A percentile compares a stretch with the other conserved stretches of the same genome.
phyloP scores from a whole-genome alignment of 2,797 vertebrate species.

The Clarias pachynema region DNA sequence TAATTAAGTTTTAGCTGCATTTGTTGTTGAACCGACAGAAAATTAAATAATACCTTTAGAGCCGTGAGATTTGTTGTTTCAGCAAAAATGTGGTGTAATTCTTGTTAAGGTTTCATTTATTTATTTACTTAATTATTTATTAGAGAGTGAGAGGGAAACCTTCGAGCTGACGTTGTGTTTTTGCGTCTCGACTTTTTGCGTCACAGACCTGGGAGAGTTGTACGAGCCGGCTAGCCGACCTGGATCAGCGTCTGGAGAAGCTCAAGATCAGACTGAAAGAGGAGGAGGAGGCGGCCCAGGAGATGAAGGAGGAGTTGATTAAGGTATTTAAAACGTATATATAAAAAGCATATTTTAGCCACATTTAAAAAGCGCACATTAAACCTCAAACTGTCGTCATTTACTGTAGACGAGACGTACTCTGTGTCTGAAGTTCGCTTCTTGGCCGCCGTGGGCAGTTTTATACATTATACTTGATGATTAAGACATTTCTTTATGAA shows the following conservation, averaged over 20 bases:
- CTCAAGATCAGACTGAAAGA: constrained; percentile 71
- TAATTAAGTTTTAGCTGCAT: neutral
- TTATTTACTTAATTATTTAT: neutral
- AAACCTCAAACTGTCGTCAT: neutral
- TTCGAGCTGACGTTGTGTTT: neutral
- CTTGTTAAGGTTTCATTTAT: too few relatives aligned
- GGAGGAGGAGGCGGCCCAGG: constrained; percentile 74
- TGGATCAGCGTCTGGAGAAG: constrained; percentile 70
- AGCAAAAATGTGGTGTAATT: neutral
- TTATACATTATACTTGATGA: too few relatives aligned
- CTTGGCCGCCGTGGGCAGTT: neutral
- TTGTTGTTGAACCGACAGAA: neutral
- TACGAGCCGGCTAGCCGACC: constrained; percentile 73
- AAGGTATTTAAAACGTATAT: constrained; percentile 73
- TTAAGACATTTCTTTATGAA: neutral
- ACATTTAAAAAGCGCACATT: neutral
- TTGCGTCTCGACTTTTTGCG: neutral
- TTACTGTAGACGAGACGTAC: too few relatives aligned
- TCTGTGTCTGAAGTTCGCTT: neutral
- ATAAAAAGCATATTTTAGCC: neutral
- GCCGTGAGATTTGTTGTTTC: neutral
- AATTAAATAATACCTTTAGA: neutral
- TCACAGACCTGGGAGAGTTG: constrained; percentile 83
- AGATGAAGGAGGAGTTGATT: constrained; percentile 70
- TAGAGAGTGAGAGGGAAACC: too few relatives aligned